Evolutionary conservation across 1,140 invertebrate species (phyloP).

Genomic region (Trichonephila clavata): DNA sequence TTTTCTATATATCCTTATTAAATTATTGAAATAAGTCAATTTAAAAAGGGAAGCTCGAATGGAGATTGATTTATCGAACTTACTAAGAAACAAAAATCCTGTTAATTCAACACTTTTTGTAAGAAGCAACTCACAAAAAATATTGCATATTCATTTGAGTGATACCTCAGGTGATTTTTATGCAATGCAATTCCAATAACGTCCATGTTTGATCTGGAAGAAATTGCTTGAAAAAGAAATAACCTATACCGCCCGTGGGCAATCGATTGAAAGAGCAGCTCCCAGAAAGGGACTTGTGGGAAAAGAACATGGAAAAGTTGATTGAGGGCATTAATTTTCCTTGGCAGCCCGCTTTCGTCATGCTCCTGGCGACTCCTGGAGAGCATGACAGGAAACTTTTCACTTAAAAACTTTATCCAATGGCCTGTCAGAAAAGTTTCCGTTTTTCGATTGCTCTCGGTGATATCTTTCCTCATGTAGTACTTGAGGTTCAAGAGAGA

Average conservation of each 20-base stretch:
- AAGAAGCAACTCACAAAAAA: no score
- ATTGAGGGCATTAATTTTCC: conserved; percentile 23
- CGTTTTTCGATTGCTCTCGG: background rate
- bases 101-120: no score
- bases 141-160: no score
- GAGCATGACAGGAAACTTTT: conserved; percentile 18
- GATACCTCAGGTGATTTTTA: no score
- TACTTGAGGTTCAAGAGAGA: background rate
- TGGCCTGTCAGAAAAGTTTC: conserved; percentile 11
- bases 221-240: background rate
- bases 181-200: background rate
- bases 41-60: no score
- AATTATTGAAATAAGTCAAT: no score
- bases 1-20: no score
- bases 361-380: background rate
- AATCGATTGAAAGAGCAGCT: background rate
- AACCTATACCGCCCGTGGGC: background rate
- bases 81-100: no score
- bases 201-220: background rate
- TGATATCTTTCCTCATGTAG: background rate
- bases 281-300: background rate
- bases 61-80: no score
- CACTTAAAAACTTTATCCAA: conserved; percentile 10
- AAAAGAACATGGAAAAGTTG: conserved; percentile 3
- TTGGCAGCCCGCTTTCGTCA: background rate